Percentiles rank a stretch among this genome's conserved stretches.
These are phyloP conservation scores for Verasper variegatus DNA, from an alignment of 2,113 vertebrate genomes.

Conservation along the genomic window DNA sequence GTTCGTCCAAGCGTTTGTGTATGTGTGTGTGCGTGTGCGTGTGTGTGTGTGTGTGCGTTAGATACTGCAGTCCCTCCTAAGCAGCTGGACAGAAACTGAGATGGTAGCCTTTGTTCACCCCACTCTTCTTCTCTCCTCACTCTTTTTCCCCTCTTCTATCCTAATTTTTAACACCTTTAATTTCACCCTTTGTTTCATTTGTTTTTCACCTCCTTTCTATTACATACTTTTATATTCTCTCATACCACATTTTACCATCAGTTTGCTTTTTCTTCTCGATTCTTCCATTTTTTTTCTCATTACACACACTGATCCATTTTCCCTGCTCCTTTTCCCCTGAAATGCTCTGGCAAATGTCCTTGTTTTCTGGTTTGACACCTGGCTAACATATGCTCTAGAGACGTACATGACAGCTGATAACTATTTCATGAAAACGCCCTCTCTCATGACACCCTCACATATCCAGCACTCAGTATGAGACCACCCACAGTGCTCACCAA, in stretches of 20 bases:
- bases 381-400: background rate
- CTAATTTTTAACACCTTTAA: slow-evolving; percentile 16
- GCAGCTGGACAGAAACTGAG: slow-evolving; percentile 71
- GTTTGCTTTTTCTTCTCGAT: background rate
- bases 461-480: background rate
- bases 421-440: background rate
- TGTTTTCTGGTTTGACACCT: background rate
- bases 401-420: background rate
- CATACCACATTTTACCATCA: background rate
- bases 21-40: too few relatives aligned
- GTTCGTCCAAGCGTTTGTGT: slow-evolving; percentile 24
- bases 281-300: slow-evolving; percentile 10
- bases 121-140: slow-evolving; percentile 7
- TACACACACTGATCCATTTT: slow-evolving; percentile 5
- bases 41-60: slow-evolving; percentile 11
- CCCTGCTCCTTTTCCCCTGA: background rate
- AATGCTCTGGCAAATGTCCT: too few relatives aligned
- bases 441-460: slow-evolving; percentile 9
- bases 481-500: slow-evolving; percentile 1
- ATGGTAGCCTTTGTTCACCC: slow-evolving; percentile 43
- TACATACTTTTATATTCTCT: background rate
- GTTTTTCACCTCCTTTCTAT: background rate
- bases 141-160: background rate
- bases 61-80: slow-evolving; percentile 62
- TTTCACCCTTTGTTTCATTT: background rate